Conservation (phyloP, 2,797 vertebrate species). For the Myiotriccus ornatus region DNA sequence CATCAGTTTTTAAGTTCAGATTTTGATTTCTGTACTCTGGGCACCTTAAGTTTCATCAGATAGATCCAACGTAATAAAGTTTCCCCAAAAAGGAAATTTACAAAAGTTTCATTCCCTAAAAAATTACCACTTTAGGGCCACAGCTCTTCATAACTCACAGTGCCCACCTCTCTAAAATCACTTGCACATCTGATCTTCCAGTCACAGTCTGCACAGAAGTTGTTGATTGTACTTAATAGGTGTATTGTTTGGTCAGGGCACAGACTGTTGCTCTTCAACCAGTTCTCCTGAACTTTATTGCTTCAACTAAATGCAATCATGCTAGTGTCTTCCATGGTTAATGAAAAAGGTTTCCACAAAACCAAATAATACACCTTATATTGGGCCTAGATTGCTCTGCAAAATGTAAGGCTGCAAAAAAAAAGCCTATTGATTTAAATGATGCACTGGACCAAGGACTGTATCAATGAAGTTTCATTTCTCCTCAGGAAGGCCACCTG, state of each 20-base stretch:
- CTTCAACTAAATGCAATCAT: neutral
- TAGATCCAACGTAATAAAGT: neutral
- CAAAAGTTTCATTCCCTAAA: neutral
- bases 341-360: neutral
- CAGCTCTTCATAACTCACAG: neutral
- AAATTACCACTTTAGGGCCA: neutral
- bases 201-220: neutral
- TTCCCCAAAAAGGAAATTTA: neutral
- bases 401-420: neutral
- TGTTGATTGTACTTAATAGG: neutral
- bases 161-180: neutral
- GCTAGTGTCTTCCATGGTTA: neutral
- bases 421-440: neutral
- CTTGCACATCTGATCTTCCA: neutral
- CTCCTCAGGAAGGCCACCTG: neutral
- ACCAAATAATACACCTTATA: neutral
- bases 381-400: neutral
- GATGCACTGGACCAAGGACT: neutral
- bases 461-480: neutral
- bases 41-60: neutral
- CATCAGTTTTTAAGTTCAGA: neutral
- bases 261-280: neutral
- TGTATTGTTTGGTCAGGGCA: rapidly evolving
- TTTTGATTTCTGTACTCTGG: neutral
- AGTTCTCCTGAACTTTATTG: neutral